phyloP scores from a whole-genome alignment of 35 echinoderm and acorn worm species.

The Ophiothrix spiculata region DNA sequence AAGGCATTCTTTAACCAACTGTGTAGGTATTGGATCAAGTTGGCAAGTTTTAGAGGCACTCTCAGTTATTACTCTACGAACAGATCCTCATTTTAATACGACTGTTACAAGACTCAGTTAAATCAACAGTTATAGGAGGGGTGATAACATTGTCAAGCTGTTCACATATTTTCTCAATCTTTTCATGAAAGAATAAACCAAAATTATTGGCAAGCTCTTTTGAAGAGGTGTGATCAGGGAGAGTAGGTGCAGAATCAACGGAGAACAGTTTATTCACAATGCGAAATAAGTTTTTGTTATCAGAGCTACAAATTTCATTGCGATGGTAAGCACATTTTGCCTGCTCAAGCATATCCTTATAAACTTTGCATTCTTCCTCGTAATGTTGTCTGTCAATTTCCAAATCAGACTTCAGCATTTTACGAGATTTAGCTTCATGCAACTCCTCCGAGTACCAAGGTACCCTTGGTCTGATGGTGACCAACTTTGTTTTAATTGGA shows the following conservation, averaged over 20 bases:
- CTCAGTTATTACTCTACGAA: not conserved
- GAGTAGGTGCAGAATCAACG: too few species aligned
- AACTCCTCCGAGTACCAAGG: constrained; percentile 28
- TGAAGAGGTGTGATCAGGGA: too few species aligned
- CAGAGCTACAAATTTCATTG: constrained; percentile 8
- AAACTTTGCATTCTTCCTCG: not conserved
- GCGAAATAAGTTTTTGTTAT: not conserved
- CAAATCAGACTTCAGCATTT: constrained; percentile 6
- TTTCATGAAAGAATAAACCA: constrained; percentile 17
- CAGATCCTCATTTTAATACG: constrained; percentile 27
- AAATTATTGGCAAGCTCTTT: too few species aligned
- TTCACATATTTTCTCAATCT: constrained; percentile 6
- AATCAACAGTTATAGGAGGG: not conserved
- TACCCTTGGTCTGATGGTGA: constrained; percentile 17
- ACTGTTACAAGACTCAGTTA: not conserved
- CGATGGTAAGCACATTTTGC: not conserved
- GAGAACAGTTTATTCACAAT: not conserved
- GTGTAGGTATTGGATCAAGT: constrained; percentile 28
- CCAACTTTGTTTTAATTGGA: constrained; percentile 1
- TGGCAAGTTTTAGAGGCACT: constrained; percentile 13
- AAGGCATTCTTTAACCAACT: constrained; percentile 21
- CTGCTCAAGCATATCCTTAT: constrained; percentile 10
- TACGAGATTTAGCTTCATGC: constrained; percentile 34
- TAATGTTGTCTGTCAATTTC: not conserved
- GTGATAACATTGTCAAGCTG: not conserved